These are phyloP conservation scores for Formica aserva DNA, from an alignment of 2,888 invertebrate species.

Conservation along the genomic window DNA sequence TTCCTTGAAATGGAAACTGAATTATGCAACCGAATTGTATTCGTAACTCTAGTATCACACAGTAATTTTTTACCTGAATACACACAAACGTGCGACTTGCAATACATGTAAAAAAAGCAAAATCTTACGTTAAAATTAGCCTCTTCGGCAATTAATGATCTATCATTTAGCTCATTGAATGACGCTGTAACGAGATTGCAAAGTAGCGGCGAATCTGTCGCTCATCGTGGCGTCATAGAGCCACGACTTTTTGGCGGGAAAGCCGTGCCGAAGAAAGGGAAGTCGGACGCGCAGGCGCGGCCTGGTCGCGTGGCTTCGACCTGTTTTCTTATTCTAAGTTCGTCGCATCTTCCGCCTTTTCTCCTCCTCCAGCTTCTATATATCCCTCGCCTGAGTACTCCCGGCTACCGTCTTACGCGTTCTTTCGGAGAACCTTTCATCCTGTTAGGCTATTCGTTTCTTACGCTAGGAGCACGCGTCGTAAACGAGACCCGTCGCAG, in stretches of 20 bases:
- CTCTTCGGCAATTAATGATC: background rate
- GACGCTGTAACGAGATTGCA: background rate
- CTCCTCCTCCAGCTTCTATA: slow-evolving; percentile 55
- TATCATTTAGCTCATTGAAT: background rate
- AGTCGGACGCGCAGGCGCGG: slow-evolving; percentile 72
- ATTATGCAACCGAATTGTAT: slow-evolving; percentile 25
- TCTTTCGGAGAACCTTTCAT: slow-evolving; percentile 58
- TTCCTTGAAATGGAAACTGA: slow-evolving; percentile 9
- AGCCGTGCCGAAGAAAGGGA: slow-evolving; percentile 67
- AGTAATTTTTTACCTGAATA: background rate
- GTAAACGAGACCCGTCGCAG: slow-evolving; percentile 36
- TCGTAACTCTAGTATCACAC: background rate
- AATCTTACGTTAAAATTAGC: background rate
- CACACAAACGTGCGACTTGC: background rate
- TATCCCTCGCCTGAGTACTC: slow-evolving; percentile 58
- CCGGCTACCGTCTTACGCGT: slow-evolving; percentile 81
- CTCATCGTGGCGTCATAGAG: slow-evolving; percentile 56
- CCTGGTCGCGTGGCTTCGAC: slow-evolving; percentile 82
- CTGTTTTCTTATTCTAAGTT: slow-evolving; percentile 80
- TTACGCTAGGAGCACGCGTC: slow-evolving; percentile 47
- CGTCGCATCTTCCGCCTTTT: slow-evolving; percentile 74
- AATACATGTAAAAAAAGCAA: background rate
- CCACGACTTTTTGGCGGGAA: slow-evolving; percentile 80
- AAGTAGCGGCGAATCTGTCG: slow-evolving; percentile 30
- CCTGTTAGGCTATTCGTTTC: slow-evolving; percentile 36